Conservation (phyloP, 2,113 vertebrate species). For the Takifugu bimaculatus region DNA sequence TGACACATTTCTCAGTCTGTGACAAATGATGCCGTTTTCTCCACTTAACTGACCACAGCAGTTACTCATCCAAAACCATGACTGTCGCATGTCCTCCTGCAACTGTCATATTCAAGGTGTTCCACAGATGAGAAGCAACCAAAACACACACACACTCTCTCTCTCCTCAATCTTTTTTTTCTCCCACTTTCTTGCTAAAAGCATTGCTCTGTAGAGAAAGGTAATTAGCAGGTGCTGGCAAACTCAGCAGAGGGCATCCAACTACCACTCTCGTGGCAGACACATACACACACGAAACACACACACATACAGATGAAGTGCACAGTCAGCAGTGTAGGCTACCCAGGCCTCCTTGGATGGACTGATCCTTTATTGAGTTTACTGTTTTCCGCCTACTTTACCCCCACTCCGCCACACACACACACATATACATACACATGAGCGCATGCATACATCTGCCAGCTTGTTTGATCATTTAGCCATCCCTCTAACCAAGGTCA, state of each 20-base stretch:
- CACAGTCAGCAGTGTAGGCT: slow-evolving; percentile 77
- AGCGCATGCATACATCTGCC: slow-evolving; percentile 64
- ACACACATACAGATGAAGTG: slow-evolving; percentile 63
- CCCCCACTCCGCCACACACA: slow-evolving; percentile 51
- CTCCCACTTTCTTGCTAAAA: slow-evolving; percentile 81
- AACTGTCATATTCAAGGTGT: slow-evolving; percentile 99
- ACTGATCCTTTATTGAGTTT: slow-evolving; percentile 83
- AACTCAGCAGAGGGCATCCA: slow-evolving; percentile 82
- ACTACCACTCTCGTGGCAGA: slow-evolving; percentile 73
- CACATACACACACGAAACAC: slow-evolving; percentile 46
- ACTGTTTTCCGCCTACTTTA: slow-evolving; percentile 79
- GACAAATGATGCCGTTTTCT: slow-evolving; percentile 77
- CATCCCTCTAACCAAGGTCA: slow-evolving; percentile 76
- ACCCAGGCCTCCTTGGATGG: slow-evolving; percentile 76
- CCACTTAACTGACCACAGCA: slow-evolving; percentile 99
- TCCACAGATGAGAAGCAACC: slow-evolving; percentile 96
- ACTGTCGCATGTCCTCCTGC: slow-evolving; percentile 84
- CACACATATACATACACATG: slow-evolving; percentile 45
- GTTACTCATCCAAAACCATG: slow-evolving; percentile 81
- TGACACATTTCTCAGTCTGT: slow-evolving; percentile 68
- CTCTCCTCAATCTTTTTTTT: slow-evolving; percentile 28
- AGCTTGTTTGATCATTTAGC: slow-evolving; percentile 78
- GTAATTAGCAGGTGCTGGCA: slow-evolving; percentile 95
- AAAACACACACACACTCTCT: slow-evolving; percentile 32
- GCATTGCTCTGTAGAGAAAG: slow-evolving; percentile 83